phyloP scores from a whole-genome alignment of 2,113 vertebrate genomes.

The Elachura formosa region DNA sequence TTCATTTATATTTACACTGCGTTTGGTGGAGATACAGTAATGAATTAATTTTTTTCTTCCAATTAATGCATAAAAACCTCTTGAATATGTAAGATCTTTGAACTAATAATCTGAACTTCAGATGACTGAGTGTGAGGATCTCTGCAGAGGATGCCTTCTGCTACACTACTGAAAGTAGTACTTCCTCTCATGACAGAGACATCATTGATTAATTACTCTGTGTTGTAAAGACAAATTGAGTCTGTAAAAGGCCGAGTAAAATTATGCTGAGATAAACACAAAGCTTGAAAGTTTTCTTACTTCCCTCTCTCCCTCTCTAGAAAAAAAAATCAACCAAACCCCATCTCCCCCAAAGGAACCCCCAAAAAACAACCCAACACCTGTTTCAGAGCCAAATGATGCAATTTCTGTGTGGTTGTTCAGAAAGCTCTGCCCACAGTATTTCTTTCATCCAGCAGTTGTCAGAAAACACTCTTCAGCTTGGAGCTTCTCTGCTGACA shows the following conservation, averaged over 20 bases:
- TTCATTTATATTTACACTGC: not conserved
- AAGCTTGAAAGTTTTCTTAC: not conserved
- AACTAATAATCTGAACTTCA: not conserved
- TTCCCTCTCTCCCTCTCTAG: not conserved
- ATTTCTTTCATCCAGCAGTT: not conserved
- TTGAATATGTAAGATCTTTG: not conserved
- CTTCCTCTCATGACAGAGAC: not conserved
- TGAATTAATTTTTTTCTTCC: not conserved
- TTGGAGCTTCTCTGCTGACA: not conserved
- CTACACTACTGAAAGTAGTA: not conserved
- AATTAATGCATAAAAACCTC: not conserved
- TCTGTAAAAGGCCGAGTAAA: not conserved
- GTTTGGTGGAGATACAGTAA: not conserved
- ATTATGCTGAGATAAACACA: not conserved
- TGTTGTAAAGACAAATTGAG: not conserved
- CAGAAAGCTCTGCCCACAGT: not conserved
- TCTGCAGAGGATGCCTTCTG: not conserved
- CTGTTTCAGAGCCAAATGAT: not conserved
- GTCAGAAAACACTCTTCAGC: not conserved
- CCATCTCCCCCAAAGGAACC: fast-evolving
- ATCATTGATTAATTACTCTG: not conserved
- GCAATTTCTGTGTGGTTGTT: not conserved
- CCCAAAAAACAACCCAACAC: not conserved
- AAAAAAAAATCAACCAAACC: not conserved
- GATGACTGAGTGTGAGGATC: not conserved